Conservation (phyloP, 64 coral and sea anemone species). For the Astreopora myriophthalma region DNA sequence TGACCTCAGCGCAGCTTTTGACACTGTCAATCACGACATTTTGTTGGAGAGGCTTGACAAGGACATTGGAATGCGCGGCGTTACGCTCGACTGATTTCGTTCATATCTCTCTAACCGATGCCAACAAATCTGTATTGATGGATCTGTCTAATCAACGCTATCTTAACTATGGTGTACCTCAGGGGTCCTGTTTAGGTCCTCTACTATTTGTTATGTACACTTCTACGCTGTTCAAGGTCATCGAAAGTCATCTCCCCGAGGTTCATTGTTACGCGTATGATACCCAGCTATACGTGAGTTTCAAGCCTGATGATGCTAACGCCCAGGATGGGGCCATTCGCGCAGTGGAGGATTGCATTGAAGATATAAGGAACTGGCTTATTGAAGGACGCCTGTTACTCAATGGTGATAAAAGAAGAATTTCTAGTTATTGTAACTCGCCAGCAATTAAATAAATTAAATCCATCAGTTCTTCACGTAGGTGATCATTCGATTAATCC, state of each 20-base stretch:
- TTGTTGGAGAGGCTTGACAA: too few species aligned
- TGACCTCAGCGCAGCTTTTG: too few species aligned
- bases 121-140: too few species aligned
- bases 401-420: slow-evolving; percentile 30
- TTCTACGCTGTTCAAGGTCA: slow-evolving; percentile 29
- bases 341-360: slow-evolving; percentile 61
- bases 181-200: slow-evolving; percentile 27
- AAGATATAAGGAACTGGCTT: slow-evolving; percentile 40
- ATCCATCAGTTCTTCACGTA: slow-evolving; percentile 16
- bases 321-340: slow-evolving; percentile 53
- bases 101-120: too few species aligned
- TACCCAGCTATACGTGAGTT: slow-evolving; percentile 50
- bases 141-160: too few species aligned
- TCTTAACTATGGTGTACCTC: neutral
- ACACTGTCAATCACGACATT: too few species aligned
- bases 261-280: slow-evolving; percentile 41
- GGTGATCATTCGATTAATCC: slow-evolving; percentile 3
- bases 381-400: slow-evolving; percentile 53
- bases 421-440: slow-evolving; percentile 31
- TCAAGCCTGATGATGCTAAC: slow-evolving; percentile 55
- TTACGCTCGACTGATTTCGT: too few species aligned
- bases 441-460: slow-evolving; percentile 40
- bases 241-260: slow-evolving; percentile 18
- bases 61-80: too few species aligned
- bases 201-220: slow-evolving; percentile 54